Evolutionary conservation across 2,888 invertebrate genomes (phyloP), one percentile per base, ranked within the genome.

Genomic region (Philaethria dido): DNA sequence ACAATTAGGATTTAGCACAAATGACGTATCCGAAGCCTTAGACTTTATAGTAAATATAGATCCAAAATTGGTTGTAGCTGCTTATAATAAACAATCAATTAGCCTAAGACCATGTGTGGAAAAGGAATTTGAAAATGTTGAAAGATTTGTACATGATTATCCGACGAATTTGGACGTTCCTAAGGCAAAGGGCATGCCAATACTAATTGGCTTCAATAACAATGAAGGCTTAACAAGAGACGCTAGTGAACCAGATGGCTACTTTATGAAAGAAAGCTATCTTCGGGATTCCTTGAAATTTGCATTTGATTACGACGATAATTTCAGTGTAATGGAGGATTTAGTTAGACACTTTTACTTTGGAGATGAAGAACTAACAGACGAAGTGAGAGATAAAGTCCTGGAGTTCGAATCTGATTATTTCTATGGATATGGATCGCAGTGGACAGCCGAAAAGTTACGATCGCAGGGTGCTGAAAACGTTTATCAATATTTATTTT

Each of bases 401-500:
- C 74, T 78, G 2, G 69, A 84, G 14, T 86, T 84, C 50, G 75
- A 79, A 64, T 82, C 86, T 0, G 89, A 88, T 73, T 80, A 77
- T 8, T 72, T 72, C 9, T 88, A 79, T 52, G 75, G 69, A 16
- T 75, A 85, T 70, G 84, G 87, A 0, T 68, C 75, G 2, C 79
- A 82, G 16, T 78, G 82, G 69, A 78, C 75, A 55, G 75, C 87
- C 63, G 75, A 64, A 8, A 74, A 72, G 13, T 76, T 74, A 45
- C 8, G 73, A 3, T 59, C 70, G 13, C 70, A 66, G 20, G 72
- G 70, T 2, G 72, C 71, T 1, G 52, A 45, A 0, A 57, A 64
- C 3, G 78, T 88, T 18, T 89, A 76, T 61, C 81, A 82, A 16
- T 88, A 88, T 33, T 70, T 85, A 71, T 89, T 89, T 74, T 75